Base-by-base conservation (phyloP, 2,888 invertebrate species). In the Drosophila diplacantha region DNA sequence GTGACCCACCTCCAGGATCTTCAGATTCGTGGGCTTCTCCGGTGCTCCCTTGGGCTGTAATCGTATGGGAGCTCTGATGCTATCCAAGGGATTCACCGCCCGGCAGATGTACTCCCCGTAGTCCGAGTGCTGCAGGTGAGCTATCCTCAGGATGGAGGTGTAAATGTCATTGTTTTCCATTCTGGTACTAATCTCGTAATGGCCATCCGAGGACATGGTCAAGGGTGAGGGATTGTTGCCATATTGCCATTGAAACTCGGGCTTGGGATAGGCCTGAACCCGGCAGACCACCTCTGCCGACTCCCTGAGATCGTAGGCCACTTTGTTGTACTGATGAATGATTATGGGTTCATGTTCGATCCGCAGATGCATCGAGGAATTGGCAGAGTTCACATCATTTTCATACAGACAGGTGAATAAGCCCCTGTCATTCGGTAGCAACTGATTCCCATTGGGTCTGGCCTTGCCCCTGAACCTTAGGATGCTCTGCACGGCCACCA, bases 31-130 rank as follows among this genome's bases (percentile, higher is more conserved):
- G 0, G 97, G 96, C 52, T 92, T 91, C 80, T 96, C 96, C 0
- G 97, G 97, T 0, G 94, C 91, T 0, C 96, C 95, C 88, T 96
- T 96, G 0, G 94, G 93, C 84, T 96, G 96, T 37, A 97, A 87
- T n/a, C 92, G 91, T 41, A 97, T 96, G 72, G 91, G 92, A 0
- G 94, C 93, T 29, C 92, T 91, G 46, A 93, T 93, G 54, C 90
- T 93, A n/a, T 96, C 97, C 52, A 96, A 89, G 1, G 92, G 91
- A 85, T 98, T 98, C 11, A 93, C 92, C 0, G 96, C 95, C 69
- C 94, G 92, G 84, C 98, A 98, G 54, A 93, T 93, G 88, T 97
- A 98, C 58, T 96, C 96, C 0, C 97, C 97, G 83, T 96, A 97
- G 85, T 97, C 96, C 34, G 93, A 91, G 18, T 93, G 91, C 61